These are phyloP conservation scores for Heteropelma amictum DNA, from an alignment of 2,888 invertebrate genomes.

Conservation along the genomic window DNA sequence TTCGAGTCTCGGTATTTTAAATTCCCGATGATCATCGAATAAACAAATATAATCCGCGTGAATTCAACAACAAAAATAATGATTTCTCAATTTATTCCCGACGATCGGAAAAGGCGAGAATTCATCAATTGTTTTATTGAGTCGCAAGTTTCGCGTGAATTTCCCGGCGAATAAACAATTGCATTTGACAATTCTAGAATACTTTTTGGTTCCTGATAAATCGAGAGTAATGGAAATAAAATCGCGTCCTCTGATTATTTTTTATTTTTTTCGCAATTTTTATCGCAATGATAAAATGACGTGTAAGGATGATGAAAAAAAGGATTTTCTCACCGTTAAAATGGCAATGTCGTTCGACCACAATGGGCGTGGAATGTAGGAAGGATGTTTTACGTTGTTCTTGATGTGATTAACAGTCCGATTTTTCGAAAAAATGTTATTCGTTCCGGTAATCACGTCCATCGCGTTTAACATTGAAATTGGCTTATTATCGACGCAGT, in stretches of 20 bases:
- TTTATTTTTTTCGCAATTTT: not conserved
- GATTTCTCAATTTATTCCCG: too few relatives aligned
- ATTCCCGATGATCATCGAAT: too few relatives aligned
- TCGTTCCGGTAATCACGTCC: constrained; percentile 46
- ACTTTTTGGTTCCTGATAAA: too few relatives aligned
- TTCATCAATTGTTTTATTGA: too few relatives aligned
- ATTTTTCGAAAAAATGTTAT: not conserved
- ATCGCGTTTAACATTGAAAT: not conserved
- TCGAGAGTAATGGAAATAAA: too few relatives aligned
- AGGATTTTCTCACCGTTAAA: not conserved
- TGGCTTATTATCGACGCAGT: constrained; percentile 46
- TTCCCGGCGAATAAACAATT: too few relatives aligned
- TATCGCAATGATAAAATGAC: not conserved
- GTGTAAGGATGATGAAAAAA: not conserved
- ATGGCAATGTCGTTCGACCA: constrained; percentile 36
- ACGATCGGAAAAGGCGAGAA: too few relatives aligned
- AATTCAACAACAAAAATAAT: too few relatives aligned
- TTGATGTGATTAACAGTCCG: not conserved
- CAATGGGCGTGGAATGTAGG: not conserved
- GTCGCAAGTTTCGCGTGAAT: too few relatives aligned
- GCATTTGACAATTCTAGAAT: too few relatives aligned
- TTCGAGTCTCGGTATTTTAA: too few relatives aligned
- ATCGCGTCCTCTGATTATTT: not conserved
- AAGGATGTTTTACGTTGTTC: not conserved
- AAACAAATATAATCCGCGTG: too few relatives aligned